These are phyloP conservation scores for Elysia crispata DNA, from an alignment of 2,888 invertebrate species.

Conservation along the genomic window DNA sequence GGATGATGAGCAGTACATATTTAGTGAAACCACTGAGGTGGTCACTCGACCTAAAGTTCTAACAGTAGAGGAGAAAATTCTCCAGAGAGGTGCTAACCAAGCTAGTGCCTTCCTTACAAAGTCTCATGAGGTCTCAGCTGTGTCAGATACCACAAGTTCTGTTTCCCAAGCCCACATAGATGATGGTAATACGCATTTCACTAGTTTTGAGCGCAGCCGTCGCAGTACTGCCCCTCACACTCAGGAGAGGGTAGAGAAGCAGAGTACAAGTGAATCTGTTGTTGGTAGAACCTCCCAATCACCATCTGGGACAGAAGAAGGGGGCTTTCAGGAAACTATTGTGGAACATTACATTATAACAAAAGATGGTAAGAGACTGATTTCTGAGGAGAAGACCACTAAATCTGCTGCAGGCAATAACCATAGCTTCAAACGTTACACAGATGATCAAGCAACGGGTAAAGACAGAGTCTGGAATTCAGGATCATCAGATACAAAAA, in stretches of 20 bases:
- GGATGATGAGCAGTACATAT: background rate
- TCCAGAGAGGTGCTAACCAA: constrained; percentile 40
- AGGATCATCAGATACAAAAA: no score
- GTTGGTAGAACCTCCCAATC: background rate
- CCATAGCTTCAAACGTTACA: constrained; percentile 13
- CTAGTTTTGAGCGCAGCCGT: constrained; percentile 25
- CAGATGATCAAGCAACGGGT: background rate
- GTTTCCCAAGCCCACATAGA: background rate
- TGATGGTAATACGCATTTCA: constrained; percentile 3
- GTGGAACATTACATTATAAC: constrained; percentile 44
- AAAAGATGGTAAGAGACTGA: constrained; percentile 42
- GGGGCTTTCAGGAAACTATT: constrained; percentile 39
- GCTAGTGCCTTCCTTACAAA: constrained; percentile 29
- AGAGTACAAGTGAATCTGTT: background rate
- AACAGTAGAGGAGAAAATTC: constrained; percentile 40
- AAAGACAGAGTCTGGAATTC: no score
- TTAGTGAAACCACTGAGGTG: constrained; percentile 24
- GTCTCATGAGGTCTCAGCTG: background rate
- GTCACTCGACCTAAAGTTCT: constrained; percentile 6
- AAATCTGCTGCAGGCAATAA: constrained; percentile 27
- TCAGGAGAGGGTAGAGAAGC: background rate
- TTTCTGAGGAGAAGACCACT: constrained; percentile 39
- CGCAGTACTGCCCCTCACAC: constrained; percentile 3
- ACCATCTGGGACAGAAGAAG: constrained; percentile 21
- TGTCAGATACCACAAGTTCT: background rate